Base-by-base conservation (phyloP, 2,797 vertebrate species). In the Champsocephalus gunnari region DNA sequence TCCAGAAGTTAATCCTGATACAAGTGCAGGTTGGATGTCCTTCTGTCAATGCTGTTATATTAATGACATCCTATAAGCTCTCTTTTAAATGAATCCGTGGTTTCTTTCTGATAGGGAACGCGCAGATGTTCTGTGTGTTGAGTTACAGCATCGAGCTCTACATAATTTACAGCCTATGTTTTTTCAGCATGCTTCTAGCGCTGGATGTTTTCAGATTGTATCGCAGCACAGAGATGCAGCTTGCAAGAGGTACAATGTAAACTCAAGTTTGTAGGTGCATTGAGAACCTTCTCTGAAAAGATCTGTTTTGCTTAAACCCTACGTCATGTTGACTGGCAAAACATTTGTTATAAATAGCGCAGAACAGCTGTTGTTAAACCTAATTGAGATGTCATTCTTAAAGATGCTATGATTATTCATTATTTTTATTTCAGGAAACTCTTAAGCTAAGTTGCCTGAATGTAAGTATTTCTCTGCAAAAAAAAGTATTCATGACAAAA, bases 21-120 rank as follows among this genome's bases (percentile, higher is more conserved):
- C 48, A n/a, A 13, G 17, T 16, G 12, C 34, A 66, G 16, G 10
- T 32, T 67, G 51, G 19, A 12, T 54, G 53, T 72, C 60, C 19
- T 4, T 66, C 63, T 72, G 58, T 80, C 47, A 68, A 65, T 66
- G 69, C 50, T 59, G 17, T 67, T 38, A 71, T 63, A 62, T 64
- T 44, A 68, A 80, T 76, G 62, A 68, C 53, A 76, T 17, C 3
- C 62, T 21, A 38, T 7, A 9, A 59, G 21, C 47, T 66, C 48
- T 67, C 34, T 58, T 78, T 71, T 0, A 16, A 58, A 71, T 58
- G 3, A 45, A 77, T 66, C 41, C 49, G 34, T 43, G 19, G 12
- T 68, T 51, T 58, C 62, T 54, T 34, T 61, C 44, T 59, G 66
- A 77, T 45, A 34, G 55, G 1, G 55, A 11, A 41, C 32, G 16